A percentile compares a stretch with the other conserved stretches of the same genome.
Evolutionary conservation across 2,797 vertebrate genomes (phyloP).

Genomic region (Sandelia bainsii): DNA sequence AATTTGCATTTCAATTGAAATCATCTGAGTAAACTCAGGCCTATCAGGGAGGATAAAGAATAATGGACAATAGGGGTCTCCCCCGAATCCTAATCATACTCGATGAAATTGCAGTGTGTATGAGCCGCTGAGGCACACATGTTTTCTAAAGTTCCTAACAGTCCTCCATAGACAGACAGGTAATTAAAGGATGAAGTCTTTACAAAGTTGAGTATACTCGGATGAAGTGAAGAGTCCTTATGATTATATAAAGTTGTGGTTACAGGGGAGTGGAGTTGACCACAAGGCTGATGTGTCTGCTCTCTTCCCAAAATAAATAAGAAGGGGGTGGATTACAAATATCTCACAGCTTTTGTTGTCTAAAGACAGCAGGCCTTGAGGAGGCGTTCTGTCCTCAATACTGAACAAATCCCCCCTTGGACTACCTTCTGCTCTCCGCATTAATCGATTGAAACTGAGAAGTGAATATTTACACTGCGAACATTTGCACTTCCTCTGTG

Average conservation of each 20-base stretch:
- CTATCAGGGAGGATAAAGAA: constrained; percentile 39
- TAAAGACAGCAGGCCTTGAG: constrained; percentile 64
- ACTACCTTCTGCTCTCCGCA: constrained; percentile 48
- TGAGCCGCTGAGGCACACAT: constrained; percentile 7
- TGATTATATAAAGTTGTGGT: constrained; percentile 58
- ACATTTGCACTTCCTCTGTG: constrained; percentile 38
- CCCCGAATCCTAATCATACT: constrained; percentile 47
- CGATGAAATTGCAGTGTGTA: constrained; percentile 36
- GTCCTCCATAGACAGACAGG: constrained; percentile 37
- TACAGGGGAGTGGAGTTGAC: constrained; percentile 47
- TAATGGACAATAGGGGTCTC: constrained; percentile 50
- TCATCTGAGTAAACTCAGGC: constrained; percentile 52
- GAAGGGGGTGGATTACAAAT: constrained; percentile 63
- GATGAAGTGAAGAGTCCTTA: constrained; percentile 24
- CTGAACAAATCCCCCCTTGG: constrained; percentile 25
- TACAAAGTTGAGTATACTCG: neutral
- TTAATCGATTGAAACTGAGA: constrained; percentile 54
- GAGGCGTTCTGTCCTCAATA: constrained; percentile 68
- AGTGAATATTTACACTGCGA: constrained; percentile 42
- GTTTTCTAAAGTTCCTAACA: constrained; percentile 53
- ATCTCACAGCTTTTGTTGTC: constrained; percentile 68
- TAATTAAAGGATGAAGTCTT: constrained; percentile 54
- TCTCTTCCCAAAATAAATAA: constrained; percentile 66
- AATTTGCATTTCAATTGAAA: constrained; percentile 69
- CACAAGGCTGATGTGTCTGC: constrained; percentile 56